Evolutionary conservation across 2,888 invertebrate species (phyloP).

Genomic region (Lasioglossum malachurum): DNA sequence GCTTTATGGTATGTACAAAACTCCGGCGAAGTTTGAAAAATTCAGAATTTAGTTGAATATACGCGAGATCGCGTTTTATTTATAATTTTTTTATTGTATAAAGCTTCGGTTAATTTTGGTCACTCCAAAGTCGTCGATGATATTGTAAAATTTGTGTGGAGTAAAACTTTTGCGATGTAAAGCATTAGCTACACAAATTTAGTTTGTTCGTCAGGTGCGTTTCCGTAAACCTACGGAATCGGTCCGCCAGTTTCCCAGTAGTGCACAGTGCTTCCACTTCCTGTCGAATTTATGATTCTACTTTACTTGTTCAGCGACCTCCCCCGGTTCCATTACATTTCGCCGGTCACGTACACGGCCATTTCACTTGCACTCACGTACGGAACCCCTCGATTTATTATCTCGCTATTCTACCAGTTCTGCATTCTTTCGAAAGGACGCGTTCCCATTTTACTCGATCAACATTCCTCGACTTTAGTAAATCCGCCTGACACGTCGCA

Average conservation of each 20-base stretch:
- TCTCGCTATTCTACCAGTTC: background rate
- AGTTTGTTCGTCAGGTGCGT: background rate
- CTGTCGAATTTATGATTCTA: conserved; percentile 11
- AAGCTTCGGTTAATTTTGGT: background rate
- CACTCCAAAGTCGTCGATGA: background rate
- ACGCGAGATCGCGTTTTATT: background rate
- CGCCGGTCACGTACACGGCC: conserved; percentile 15
- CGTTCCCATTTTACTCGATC: conserved; percentile 6
- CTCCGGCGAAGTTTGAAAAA: background rate
- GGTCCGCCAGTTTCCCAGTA: background rate
- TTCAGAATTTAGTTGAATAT: background rate
- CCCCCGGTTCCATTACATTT: background rate
- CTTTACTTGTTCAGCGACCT: background rate
- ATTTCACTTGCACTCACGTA: conserved; percentile 12
- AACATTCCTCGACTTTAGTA: background rate
- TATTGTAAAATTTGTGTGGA: background rate
- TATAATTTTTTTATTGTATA: background rate
- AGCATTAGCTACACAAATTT: background rate
- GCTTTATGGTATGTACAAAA: background rate
- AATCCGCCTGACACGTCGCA: background rate
- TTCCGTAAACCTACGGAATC: background rate
- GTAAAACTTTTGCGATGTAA: background rate
- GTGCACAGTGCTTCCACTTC: background rate
- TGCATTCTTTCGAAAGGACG: background rate
- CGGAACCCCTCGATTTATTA: background rate